Evolutionary conservation across 2,888 invertebrate genomes (phyloP).

Genomic region (Meliscaeva auricollis): DNA sequence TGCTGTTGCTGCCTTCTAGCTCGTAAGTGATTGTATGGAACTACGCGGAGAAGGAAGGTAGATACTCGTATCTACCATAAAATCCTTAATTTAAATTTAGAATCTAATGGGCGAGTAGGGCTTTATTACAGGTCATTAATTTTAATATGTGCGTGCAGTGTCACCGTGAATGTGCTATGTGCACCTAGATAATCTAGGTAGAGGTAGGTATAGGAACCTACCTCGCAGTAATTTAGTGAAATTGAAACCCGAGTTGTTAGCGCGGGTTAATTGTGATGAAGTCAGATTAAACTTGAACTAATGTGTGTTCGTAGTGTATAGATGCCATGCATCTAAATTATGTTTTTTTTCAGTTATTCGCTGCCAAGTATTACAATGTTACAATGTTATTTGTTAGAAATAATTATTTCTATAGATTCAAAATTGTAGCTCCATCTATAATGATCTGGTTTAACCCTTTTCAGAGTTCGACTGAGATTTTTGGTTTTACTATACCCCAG

Average conservation of each 20-base stretch:
- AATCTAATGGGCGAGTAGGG: slow-evolving; percentile 62
- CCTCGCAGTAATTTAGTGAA: slow-evolving; percentile 53
- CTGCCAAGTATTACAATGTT: too few relatives aligned
- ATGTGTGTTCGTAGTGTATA: too few relatives aligned
- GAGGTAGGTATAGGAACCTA: neutral
- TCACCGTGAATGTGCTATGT: slow-evolving; percentile 34
- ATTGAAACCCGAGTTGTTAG: slow-evolving; percentile 69
- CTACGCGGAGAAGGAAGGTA: neutral
- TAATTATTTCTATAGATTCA: too few relatives aligned
- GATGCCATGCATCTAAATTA: too few relatives aligned
- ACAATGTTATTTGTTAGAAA: too few relatives aligned
- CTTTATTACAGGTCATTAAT: slow-evolving; percentile 66
- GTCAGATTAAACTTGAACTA: slow-evolving; percentile 34
- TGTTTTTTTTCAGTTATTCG: too few relatives aligned
- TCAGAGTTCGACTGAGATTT: too few relatives aligned
- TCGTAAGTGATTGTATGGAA: slow-evolving; percentile 16
- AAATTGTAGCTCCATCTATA: too few relatives aligned
- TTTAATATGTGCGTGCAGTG: slow-evolving; percentile 68
- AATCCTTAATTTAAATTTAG: slow-evolving; percentile 72
- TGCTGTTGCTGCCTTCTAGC: neutral
- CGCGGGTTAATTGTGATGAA: slow-evolving; percentile 69
- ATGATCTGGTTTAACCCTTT: too few relatives aligned
- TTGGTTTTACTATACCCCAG: too few relatives aligned
- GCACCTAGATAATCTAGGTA: neutral
- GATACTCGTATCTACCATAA: slow-evolving; percentile 9